Evolutionary conservation across 2,888 invertebrate species (phyloP).

Genomic region (Halictus quadricinctus): DNA sequence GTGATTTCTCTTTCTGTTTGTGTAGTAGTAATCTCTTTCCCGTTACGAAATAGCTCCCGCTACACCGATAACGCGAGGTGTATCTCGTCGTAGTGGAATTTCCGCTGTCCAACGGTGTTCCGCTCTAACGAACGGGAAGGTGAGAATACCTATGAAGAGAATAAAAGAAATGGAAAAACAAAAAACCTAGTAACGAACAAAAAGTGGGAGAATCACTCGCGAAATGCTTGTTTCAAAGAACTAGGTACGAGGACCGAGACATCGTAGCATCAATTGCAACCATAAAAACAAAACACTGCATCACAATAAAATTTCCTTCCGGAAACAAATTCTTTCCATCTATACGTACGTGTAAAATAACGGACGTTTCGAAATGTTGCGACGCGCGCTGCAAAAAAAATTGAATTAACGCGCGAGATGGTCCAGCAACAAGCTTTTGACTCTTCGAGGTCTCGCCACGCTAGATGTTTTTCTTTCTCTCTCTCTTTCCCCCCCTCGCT

Average conservation of each 20-base stretch:
- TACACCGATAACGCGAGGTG: background rate
- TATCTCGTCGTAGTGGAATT: constrained; percentile 9
- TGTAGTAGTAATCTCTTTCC: background rate
- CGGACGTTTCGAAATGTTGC: constrained; percentile 9
- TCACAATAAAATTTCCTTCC: constrained; percentile 20
- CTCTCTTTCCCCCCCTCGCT: background rate
- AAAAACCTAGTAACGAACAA: background rate
- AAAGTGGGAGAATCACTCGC: constrained; percentile 15
- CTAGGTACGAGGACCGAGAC: constrained; percentile 33
- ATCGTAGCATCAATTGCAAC: constrained; percentile 56
- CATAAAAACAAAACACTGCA: constrained; percentile 59
- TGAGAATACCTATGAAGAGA: constrained; percentile 17
- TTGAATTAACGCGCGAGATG: constrained; percentile 36
- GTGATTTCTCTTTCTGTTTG: background rate
- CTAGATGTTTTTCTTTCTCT: constrained; percentile 6
- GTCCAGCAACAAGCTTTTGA: constrained; percentile 22
- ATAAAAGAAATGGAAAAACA: background rate
- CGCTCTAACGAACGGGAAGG: constrained; percentile 22
- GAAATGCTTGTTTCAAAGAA: constrained; percentile 22
- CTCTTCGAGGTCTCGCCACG: constrained; percentile 14
- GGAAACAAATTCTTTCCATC: background rate
- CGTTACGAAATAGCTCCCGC: constrained; percentile 15
- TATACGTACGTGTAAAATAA: constrained; percentile 28
- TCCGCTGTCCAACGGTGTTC: constrained; percentile 21
- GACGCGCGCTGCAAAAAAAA: constrained; percentile 35